phyloP scores from a whole-genome alignment of 2,113 vertebrate genomes.

The Sclerurus mexicanus region DNA sequence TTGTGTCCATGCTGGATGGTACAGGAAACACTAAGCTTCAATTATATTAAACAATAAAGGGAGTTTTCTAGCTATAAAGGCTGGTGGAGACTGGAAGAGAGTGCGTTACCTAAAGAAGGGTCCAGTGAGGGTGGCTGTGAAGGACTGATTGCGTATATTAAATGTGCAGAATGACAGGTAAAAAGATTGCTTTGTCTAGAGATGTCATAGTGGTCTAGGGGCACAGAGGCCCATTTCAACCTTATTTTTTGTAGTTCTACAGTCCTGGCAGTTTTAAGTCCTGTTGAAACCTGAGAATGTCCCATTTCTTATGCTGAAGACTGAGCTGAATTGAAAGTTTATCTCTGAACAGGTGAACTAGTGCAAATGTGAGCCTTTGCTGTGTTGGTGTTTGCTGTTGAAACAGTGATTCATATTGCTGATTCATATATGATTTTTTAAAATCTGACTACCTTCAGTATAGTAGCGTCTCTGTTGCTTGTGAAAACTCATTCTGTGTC shows the following conservation, averaged over 20 bases:
- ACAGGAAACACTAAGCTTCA: neutral
- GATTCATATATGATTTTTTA: neutral
- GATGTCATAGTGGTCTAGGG: neutral
- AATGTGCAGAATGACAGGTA: neutral
- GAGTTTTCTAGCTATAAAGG: neutral
- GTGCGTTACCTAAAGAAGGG: neutral
- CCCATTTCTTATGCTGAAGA: neutral
- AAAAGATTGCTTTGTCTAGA: neutral
- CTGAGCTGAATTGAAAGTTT: neutral
- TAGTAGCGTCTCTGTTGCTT: neutral
- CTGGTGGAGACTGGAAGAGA: neutral
- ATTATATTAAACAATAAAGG: neutral
- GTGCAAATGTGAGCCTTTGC: neutral
- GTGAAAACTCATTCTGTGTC: neutral
- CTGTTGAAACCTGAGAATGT: neutral
- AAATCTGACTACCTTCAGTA: neutral
- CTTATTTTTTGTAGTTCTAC: neutral
- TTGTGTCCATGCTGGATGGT: neutral
- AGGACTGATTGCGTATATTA: neutral
- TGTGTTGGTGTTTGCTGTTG: neutral
- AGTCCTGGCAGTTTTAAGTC: neutral
- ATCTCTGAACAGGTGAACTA: neutral
- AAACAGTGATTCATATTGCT: neutral
- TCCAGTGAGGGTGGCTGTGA: neutral
- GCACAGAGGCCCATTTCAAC: neutral